These are phyloP conservation scores for Suricata suricatta DNA, from an alignment of 2,113 vertebrate species.

Conservation along the genomic window DNA sequence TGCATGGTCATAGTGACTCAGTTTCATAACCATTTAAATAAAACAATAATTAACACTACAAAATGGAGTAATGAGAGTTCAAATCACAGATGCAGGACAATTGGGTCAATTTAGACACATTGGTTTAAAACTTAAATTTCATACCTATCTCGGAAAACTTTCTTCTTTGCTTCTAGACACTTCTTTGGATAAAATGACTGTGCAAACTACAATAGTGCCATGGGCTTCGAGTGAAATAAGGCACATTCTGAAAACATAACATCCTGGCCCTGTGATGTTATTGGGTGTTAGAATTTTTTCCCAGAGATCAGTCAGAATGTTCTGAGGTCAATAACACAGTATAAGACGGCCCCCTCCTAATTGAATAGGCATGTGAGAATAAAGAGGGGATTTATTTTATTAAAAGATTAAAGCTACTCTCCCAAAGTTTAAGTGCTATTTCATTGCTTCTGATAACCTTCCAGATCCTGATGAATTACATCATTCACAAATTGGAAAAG, in stretches of 20 bases:
- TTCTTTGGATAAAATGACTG: not conserved
- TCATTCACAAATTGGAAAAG: not conserved
- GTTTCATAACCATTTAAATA: not conserved
- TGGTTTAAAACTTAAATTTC: constrained; percentile 5
- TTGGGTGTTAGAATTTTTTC: not conserved
- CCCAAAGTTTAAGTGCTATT: not conserved
- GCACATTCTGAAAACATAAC: not conserved
- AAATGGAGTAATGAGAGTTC: not conserved
- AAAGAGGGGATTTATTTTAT: constrained; percentile 34
- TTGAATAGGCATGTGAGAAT: not conserved
- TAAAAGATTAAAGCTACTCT: not conserved
- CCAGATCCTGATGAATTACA: not conserved
- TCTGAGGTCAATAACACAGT: not conserved
- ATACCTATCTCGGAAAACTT: not conserved
- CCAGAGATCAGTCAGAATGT: not conserved
- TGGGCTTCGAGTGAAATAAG: not conserved
- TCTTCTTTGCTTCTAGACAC: not conserved
- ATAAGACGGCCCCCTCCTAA: not conserved
- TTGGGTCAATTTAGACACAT: not conserved
- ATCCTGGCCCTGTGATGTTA: not conserved
- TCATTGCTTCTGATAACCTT: not conserved
- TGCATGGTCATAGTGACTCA: not conserved
- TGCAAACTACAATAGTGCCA: not conserved
- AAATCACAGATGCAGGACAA: not conserved
- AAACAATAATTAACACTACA: not conserved